Percentiles rank a stretch among this genome's conserved stretches.
Evolutionary conservation across 2,797 vertebrate genomes (phyloP).

Genomic region (Enteromius trimaculatus): DNA sequence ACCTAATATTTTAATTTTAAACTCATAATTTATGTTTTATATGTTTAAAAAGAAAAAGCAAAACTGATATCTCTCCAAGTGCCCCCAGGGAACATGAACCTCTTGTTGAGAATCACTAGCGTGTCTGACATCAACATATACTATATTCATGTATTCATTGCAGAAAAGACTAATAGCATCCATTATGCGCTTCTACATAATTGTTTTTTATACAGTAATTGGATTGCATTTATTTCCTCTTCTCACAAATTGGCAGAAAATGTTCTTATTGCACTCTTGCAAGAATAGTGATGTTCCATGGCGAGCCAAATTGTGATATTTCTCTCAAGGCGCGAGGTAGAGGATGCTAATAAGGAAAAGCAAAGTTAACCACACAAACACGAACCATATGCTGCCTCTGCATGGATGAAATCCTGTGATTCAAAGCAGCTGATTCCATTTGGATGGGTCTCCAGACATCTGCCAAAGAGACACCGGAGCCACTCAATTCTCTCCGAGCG

Average conservation of each 20-base stretch:
- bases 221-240: constrained; percentile 32
- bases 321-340: background rate
- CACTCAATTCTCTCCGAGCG: constrained; percentile 8
- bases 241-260: constrained; percentile 43
- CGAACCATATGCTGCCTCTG: constrained; percentile 30
- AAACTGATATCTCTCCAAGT: constrained; percentile 15
- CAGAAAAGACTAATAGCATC: constrained; percentile 35
- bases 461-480: constrained; percentile 23
- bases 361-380: constrained; percentile 10
- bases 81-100: background rate
- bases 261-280: constrained; percentile 7
- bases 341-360: constrained; percentile 33
- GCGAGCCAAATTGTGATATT: background rate
- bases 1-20: constrained; percentile 1
- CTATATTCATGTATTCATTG: constrained; percentile 38
- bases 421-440: constrained; percentile 10
- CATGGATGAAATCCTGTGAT: constrained; percentile 37
- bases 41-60: background rate
- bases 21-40: background rate
- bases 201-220: constrained; percentile 38
- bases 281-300: constrained; percentile 28
- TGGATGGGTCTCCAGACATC: constrained; percentile 40
- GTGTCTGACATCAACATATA: constrained; percentile 8
- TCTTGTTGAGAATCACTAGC: constrained; percentile 22
- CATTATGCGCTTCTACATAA: constrained; percentile 36